Percentiles rank a stretch among this genome's conserved stretches.
Evolutionary conservation across 2,113 vertebrate genomes (phyloP).

Genomic region (Cranoglanis bouderius): DNA sequence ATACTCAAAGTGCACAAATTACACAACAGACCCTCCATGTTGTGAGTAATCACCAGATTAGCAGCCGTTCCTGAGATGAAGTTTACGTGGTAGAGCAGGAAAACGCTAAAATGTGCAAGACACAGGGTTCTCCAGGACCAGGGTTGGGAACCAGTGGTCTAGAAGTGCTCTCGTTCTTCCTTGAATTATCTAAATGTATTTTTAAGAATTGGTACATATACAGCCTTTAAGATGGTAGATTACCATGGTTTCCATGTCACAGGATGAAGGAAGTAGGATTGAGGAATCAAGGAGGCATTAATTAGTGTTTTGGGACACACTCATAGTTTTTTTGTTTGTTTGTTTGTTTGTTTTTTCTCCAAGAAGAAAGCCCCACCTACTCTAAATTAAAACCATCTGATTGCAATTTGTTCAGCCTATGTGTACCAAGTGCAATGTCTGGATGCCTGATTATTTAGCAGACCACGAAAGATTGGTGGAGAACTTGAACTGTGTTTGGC

Average conservation of each 20-base stretch:
- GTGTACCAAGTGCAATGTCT: neutral
- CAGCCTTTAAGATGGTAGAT: neutral
- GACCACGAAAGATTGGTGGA: neutral
- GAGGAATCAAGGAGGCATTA: neutral
- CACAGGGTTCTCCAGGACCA: neutral
- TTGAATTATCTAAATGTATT: neutral
- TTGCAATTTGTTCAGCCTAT: neutral
- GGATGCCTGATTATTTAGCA: neutral
- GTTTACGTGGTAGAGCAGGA: neutral
- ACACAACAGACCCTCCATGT: neutral
- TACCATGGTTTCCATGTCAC: neutral
- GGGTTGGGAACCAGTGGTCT: neutral
- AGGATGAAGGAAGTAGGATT: neutral
- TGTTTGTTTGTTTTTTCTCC: neutral
- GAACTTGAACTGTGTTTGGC: neutral
- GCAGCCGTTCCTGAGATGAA: neutral
- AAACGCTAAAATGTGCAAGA: neutral
- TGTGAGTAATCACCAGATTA: neutral
- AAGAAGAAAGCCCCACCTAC: neutral
- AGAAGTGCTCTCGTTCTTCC: neutral
- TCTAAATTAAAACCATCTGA: conserved; percentile 16
- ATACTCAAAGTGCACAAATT: neutral
- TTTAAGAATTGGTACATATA: neutral
- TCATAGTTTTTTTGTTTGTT: neutral
- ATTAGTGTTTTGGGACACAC: neutral